Evolutionary conservation across 37 sponge, comb jelly and placozoan species (phyloP).

Genomic region (Axinella damicornis): DNA sequence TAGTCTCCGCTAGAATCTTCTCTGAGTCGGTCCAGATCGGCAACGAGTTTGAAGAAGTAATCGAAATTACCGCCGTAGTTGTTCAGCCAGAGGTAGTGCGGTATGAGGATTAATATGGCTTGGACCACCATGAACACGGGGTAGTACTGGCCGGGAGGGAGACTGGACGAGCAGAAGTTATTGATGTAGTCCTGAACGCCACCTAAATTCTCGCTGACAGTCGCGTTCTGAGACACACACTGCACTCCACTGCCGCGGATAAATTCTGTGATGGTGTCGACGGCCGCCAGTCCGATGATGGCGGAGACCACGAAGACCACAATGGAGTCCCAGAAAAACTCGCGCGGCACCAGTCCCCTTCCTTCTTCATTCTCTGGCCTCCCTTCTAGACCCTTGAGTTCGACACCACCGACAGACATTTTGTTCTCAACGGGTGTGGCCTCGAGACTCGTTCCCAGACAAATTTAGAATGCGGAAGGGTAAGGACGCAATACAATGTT

Average conservation of each 20-base stretch:
- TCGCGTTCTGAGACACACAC: not conserved
- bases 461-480: too few species aligned
- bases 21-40: slow-evolving; percentile 54
- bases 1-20: slow-evolving; percentile 50
- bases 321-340: slow-evolving; percentile 78
- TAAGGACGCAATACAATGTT: too few species aligned
- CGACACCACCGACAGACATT: too few species aligned
- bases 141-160: slow-evolving; percentile 37
- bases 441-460: too few species aligned
- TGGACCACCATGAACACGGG: slow-evolving; percentile 65
- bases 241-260: slow-evolving; percentile 41
- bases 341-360: slow-evolving; percentile 14
- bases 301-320: slow-evolving; percentile 60
- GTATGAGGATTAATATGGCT: slow-evolving; percentile 43
- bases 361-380: slow-evolving; percentile 12
- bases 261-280: slow-evolving; percentile 64
- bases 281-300: slow-evolving; percentile 51
- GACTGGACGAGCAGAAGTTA: slow-evolving; percentile 44
- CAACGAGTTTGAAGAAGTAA: slow-evolving; percentile 51
- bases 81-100: slow-evolving; percentile 70
- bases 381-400: slow-evolving; percentile 37
- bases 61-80: slow-evolving; percentile 58
- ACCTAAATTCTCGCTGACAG: not conserved
- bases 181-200: slow-evolving; percentile 43
- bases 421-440: too few species aligned